Percentiles rank a stretch among this genome's conserved stretches.
These are phyloP conservation scores for Eupithecia tripunctaria DNA, from an alignment of 2,888 invertebrate species.

Conservation along the genomic window DNA sequence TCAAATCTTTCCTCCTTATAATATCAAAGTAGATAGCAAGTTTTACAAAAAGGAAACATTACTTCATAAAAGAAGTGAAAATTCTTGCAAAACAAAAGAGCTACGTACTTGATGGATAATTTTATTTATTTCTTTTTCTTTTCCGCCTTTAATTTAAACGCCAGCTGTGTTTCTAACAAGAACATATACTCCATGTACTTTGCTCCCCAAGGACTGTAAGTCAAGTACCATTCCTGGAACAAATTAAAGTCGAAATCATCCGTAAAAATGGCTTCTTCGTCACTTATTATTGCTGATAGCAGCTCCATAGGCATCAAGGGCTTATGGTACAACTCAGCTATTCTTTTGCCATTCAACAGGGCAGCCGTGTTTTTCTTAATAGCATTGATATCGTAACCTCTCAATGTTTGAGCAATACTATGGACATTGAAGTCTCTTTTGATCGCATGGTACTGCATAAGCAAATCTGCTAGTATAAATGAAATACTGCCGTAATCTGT, in stretches of 20 bases:
- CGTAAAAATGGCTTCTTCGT: conserved; percentile 61
- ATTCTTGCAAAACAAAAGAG: background rate
- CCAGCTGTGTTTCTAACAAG: conserved; percentile 66
- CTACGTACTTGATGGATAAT: background rate
- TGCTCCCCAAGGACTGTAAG: conserved; percentile 65
- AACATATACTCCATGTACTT: conserved; percentile 63
- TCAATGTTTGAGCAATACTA: conserved; percentile 80
- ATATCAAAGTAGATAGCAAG: too few relatives aligned
- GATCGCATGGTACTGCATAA: conserved; percentile 86
- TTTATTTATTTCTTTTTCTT: conserved; percentile 53
- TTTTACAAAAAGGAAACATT: too few relatives aligned
- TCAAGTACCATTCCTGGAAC: conserved; percentile 78
- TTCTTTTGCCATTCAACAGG: conserved; percentile 76
- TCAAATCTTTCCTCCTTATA: too few relatives aligned
- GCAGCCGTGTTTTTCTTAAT: conserved; percentile 73
- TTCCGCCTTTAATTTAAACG: conserved; percentile 66
- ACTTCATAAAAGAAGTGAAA: too few relatives aligned
- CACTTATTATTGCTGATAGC: conserved; percentile 69
- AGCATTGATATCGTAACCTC: conserved; percentile 81
- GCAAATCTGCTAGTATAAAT: conserved; percentile 77
- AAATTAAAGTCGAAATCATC: conserved; percentile 75
- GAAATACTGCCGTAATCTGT: conserved; percentile 86
- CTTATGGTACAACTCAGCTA: conserved; percentile 78
- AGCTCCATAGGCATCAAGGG: conserved; percentile 83
- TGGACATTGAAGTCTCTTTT: conserved; percentile 85